Percentiles rank a stretch among this genome's conserved stretches.
Evolutionary conservation across 2,113 vertebrate genomes (phyloP).

Genomic region (Theristicus caerulescens): DNA sequence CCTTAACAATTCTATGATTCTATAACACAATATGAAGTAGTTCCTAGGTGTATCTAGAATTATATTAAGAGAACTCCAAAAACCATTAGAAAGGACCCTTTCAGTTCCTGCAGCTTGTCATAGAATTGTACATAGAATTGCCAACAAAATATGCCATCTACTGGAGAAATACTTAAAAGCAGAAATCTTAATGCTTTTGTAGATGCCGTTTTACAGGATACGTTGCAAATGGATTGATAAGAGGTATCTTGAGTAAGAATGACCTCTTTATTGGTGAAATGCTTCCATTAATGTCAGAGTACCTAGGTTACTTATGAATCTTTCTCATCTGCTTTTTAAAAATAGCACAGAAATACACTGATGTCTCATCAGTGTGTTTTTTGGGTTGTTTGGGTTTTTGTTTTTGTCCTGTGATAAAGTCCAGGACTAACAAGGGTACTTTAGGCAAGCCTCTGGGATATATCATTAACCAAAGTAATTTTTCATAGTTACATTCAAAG

Average conservation of each 20-base stretch:
- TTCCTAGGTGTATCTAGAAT: background rate
- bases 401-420: background rate
- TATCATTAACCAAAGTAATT: background rate
- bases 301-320: background rate
- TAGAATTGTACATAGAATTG: background rate
- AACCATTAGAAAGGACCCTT: background rate
- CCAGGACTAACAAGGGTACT: background rate
- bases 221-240: background rate
- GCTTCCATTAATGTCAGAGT: background rate
- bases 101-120: background rate
- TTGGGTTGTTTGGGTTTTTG: background rate
- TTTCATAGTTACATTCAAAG: background rate
- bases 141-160: constrained; percentile 13
- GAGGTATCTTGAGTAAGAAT: background rate
- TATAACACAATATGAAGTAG: background rate
- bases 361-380: background rate
- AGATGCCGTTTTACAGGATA: background rate
- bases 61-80: background rate
- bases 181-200: background rate
- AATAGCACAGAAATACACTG: background rate
- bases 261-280: background rate
- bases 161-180: background rate
- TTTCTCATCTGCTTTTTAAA: background rate
- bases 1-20: too few relatives aligned
- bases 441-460: background rate